Percentiles rank a stretch among this genome's conserved stretches.
Conservation (phyloP, 2,888 invertebrate species). For the Agriopis marginaria region DNA sequence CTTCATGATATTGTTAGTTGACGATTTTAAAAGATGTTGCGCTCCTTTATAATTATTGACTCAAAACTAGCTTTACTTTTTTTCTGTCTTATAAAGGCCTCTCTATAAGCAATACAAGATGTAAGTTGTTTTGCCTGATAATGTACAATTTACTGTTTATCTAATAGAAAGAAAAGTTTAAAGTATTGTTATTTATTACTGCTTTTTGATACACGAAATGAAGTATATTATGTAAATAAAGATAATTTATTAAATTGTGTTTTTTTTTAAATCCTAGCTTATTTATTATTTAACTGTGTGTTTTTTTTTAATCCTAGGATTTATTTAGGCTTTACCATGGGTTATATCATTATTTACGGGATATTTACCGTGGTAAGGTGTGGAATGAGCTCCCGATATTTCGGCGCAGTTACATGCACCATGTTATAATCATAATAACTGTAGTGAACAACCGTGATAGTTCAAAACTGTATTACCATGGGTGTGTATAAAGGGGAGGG, state of each 20-base stretch:
- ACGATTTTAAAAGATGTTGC: constrained; percentile 5
- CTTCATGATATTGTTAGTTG: constrained; percentile 1
- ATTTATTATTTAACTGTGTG: constrained; percentile 36
- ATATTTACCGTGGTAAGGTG: not conserved
- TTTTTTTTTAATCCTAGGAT: constrained; percentile 8
- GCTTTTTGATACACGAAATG: constrained; percentile 45
- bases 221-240: constrained; percentile 48
- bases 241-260: constrained; percentile 40
- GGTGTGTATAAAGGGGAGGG: no score
- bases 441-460: no score
- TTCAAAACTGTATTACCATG: no score
- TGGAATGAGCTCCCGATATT: no score
- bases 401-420: no score
- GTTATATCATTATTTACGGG: not conserved
- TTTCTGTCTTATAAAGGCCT: not conserved
- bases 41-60: constrained; percentile 10
- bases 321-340: not conserved
- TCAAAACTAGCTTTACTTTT: not conserved
- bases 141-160: constrained; percentile 34
- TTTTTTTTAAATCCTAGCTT: constrained; percentile 4
- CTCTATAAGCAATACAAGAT: constrained; percentile 5
- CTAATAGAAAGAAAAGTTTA: constrained; percentile 39
- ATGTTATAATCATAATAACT: no score
- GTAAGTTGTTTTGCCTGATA: constrained; percentile 26
- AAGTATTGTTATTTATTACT: constrained; percentile 47